phyloP scores from a whole-genome alignment of 2,797 vertebrate species.

The Neosilurus hyrtlii region DNA sequence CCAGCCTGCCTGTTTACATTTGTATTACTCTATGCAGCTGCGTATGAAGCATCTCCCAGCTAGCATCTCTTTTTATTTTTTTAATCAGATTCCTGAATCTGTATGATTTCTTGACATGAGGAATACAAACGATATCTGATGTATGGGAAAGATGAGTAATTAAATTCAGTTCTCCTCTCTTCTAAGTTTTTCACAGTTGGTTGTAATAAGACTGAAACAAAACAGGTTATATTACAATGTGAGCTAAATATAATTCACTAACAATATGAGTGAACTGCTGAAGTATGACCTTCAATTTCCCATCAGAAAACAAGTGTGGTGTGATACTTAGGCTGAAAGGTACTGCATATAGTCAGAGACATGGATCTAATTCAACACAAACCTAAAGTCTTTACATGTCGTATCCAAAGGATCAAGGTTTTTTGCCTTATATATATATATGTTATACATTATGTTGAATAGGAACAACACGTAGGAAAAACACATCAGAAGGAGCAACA shows the following conservation, averaged over 20 bases:
- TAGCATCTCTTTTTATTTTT: conserved; percentile 31
- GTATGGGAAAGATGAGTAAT: conserved; percentile 39
- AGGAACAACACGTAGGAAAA: background rate
- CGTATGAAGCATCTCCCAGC: conserved; percentile 30
- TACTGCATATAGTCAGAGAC: background rate
- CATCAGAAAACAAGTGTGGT: conserved; percentile 24
- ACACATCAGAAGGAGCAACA: background rate
- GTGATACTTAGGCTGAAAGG: conserved; percentile 5
- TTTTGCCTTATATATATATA: background rate
- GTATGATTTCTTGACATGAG: conserved; percentile 13
- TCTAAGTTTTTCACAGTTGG: conserved; percentile 35
- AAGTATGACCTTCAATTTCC: conserved; percentile 49
- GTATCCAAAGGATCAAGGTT: background rate
- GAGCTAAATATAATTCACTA: conserved; percentile 36
- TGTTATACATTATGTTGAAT: background rate
- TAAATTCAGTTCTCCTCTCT: conserved; percentile 30
- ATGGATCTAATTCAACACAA: background rate
- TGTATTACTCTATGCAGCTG: conserved; percentile 28
- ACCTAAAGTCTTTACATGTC: background rate
- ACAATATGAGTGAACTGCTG: conserved; percentile 37
- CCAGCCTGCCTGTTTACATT: conserved; percentile 37
- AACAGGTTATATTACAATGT: conserved; percentile 48
- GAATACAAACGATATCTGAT: conserved; percentile 29
- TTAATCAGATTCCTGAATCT: conserved; percentile 29
- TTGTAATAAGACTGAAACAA: conserved; percentile 48